Base-by-base conservation (phyloP, 2,888 invertebrate species). In the Empis livida region DNA sequence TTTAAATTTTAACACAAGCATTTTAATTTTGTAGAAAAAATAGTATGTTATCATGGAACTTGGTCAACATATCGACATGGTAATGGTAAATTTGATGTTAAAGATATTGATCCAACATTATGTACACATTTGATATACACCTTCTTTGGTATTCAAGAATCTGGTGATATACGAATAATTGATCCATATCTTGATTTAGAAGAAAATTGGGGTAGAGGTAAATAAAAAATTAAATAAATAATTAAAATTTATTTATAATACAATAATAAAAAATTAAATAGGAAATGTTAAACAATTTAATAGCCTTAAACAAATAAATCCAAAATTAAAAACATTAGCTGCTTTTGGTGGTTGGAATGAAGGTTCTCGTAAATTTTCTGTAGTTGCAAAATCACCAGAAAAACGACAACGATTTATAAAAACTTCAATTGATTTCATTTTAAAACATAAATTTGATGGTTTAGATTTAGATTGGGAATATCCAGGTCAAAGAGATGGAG, bases 61-160 rank as follows among this genome's bases (percentile, higher is more conserved):
- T 88, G 88, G 88, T 75, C 87, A 0, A 76, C 76, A 0, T 85
- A 86, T 57, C 74, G 87, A 32, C 63, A 61, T 0, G 77, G 75
- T 0, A 59, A 68, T 43, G 87, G 86, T 1, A 74, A 78, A 60
- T 86, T 80, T 56, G 72, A 77, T 10, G 76, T 84, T 0, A 71
- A 73, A 10, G 56, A 82, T 49, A 80, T 88, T 38, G 76, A 86
- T 56, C 74, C 83, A 0, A 64, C 63, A 10, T 67, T 84, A 0
- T 89, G 88, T 61, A 86, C 87, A 0, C 87, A 89, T 59, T 47
- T 84, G 41, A 74, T 86, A 13, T 90, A 87, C 60, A 68, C 80
- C 0, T 90, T 90, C 59, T 74, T 78, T 27, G 87, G 85, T 1
- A 69, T 87, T 10, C 63, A 73, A 37, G 48, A 59, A 1, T 65